A percentile compares a stretch with the other conserved stretches of the same genome.
phyloP scores from a whole-genome alignment of 1,140 invertebrate species.

The Mya arenaria region DNA sequence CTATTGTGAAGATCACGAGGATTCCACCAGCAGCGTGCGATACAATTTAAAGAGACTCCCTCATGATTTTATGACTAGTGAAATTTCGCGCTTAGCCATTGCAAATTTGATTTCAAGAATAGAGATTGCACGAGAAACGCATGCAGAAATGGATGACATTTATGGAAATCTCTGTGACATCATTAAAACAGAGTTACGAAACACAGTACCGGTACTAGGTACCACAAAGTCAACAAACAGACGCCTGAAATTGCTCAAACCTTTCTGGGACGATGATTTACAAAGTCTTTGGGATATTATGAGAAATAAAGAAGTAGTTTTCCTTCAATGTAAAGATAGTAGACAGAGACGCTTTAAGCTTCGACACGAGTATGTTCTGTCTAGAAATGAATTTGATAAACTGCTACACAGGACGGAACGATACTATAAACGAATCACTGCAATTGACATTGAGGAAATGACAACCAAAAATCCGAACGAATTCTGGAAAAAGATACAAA shows the following conservation, averaged over 20 bases:
- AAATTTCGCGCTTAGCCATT: background rate
- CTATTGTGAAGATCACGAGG: background rate
- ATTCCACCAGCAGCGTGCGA: background rate
- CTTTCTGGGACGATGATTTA: conserved; percentile 13
- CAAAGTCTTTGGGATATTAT: conserved; percentile 28
- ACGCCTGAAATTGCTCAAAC: background rate
- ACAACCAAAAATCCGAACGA: conserved; percentile 47
- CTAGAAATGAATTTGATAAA: conserved; percentile 26
- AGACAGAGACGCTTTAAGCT: background rate
- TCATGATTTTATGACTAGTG: conserved; percentile 1
- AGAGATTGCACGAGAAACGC: background rate
- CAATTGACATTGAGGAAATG: conserved; percentile 54
- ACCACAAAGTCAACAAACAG: background rate
- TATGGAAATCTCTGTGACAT: conserved; percentile 27
- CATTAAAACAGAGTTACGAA: conserved; percentile 3
- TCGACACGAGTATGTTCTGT: background rate
- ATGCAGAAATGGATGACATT: conserved; percentile 11
- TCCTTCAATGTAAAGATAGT: conserved; percentile 10
- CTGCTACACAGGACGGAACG: background rate
- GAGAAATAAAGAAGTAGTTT: background rate
- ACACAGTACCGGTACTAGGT: background rate
- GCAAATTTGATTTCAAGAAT: conserved; percentile 24
- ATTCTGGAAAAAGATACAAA: conserved; percentile 57
- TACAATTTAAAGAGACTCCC: conserved; percentile 8
- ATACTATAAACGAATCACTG: background rate